A percentile compares a stretch with the other conserved stretches of the same genome.
Evolutionary conservation across 2,797 vertebrate genomes (phyloP).

Genomic region (Odontamblyopus rebecca): DNA sequence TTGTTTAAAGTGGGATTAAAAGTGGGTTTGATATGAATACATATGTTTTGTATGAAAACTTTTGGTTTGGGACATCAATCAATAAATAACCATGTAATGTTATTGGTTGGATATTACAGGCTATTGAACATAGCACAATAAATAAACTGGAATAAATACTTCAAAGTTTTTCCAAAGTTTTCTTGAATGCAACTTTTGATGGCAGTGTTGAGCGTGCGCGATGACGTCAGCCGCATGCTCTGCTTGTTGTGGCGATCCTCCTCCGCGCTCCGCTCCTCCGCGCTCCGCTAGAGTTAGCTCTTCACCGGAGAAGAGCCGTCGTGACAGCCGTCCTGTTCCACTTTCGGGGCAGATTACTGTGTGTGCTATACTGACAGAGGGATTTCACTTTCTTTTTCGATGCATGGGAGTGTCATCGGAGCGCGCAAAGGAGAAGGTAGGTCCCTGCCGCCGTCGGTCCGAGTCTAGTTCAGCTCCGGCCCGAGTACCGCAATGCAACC

Average conservation of each 20-base stretch:
- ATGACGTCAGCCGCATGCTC: slow-evolving; percentile 69
- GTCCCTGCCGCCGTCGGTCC: slow-evolving; percentile 47
- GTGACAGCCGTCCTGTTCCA: slow-evolving; percentile 43
- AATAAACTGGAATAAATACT: background rate
- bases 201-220: slow-evolving; percentile 43
- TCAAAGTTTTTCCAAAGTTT: slow-evolving; percentile 23
- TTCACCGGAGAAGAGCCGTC: slow-evolving; percentile 22
- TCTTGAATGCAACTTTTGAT: slow-evolving; percentile 20
- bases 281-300: slow-evolving; percentile 43
- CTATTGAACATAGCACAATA: no score
- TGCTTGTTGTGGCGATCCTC: slow-evolving; percentile 53
- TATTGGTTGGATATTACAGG: no score
- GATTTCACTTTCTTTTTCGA: slow-evolving; percentile 51
- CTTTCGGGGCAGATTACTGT: slow-evolving; percentile 29
- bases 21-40: slow-evolving; percentile 51
- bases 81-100: slow-evolving; percentile 41
- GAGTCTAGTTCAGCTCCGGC: slow-evolving; percentile 12
- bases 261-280: slow-evolving; percentile 50
- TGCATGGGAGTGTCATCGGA: slow-evolving; percentile 76
- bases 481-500: slow-evolving; percentile 22
- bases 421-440: slow-evolving; percentile 72
- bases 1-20: slow-evolving; percentile 29
- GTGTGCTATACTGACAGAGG: slow-evolving; percentile 29
- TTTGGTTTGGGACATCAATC: slow-evolving; percentile 46
- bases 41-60: slow-evolving; percentile 52